Evolutionary conservation across 1,140 invertebrate species (phyloP).

Genomic region (Drosophila repletoides): DNA sequence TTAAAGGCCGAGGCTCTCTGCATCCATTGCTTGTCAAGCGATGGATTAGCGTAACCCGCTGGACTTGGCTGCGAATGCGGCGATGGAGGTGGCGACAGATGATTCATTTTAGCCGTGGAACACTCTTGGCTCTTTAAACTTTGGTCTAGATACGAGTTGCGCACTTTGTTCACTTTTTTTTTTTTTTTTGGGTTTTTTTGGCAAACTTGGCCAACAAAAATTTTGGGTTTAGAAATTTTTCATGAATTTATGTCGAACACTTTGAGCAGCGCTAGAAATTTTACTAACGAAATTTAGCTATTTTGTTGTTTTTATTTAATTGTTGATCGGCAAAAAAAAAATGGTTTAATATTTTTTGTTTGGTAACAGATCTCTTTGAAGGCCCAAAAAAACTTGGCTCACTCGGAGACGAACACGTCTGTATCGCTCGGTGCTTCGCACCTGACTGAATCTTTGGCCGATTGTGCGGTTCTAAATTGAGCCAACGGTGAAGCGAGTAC

Average conservation of each 20-base stretch:
- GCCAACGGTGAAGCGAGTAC: slow-evolving; percentile 73
- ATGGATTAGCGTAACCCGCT: slow-evolving; percentile 53
- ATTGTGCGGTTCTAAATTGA: slow-evolving; percentile 78
- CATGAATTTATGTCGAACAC: not conserved
- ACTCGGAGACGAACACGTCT: slow-evolving; percentile 72
- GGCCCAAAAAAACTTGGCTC: slow-evolving; percentile 26
- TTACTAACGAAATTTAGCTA: not conserved
- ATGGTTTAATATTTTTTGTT: too few species aligned
- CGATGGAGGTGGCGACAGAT: slow-evolving; percentile 80
- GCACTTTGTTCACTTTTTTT: slow-evolving; percentile 13
- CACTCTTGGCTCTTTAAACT: slow-evolving; percentile 18
- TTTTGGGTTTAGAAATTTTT: slow-evolving; percentile 15
- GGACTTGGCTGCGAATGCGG: slow-evolving; percentile 77
- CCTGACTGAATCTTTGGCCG: slow-evolving; percentile 82
- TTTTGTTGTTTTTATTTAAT: slow-evolving; percentile 2
- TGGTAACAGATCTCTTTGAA: slow-evolving; percentile 18
- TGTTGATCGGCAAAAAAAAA: too few species aligned
- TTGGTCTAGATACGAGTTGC: not conserved
- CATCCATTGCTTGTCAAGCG: slow-evolving; percentile 78
- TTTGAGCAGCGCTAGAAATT: not conserved
- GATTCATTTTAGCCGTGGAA: slow-evolving; percentile 64
- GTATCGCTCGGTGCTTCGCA: slow-evolving; percentile 82
- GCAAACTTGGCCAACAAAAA: not conserved
- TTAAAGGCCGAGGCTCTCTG: slow-evolving; percentile 79
- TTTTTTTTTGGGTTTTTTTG: slow-evolving; percentile 9